phyloP scores from a whole-genome alignment of 2,113 vertebrate genomes.

The Mixornis gularis region DNA sequence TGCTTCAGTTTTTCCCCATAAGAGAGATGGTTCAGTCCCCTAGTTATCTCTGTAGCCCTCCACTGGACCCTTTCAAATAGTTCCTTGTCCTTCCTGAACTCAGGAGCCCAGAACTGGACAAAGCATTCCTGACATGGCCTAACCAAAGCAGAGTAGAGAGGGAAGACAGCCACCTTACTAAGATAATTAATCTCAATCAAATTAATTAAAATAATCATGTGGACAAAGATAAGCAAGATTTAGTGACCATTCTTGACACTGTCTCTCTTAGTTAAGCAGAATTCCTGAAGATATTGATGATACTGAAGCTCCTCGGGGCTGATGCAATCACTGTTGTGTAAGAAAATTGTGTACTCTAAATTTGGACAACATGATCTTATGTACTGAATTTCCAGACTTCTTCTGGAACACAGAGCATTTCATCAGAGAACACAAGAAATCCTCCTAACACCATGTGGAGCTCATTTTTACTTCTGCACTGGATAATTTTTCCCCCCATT shows the following conservation, averaged over 20 bases:
- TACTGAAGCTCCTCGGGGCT: background rate
- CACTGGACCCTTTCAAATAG: background rate
- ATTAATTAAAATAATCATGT: conserved; percentile 37
- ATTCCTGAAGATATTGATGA: conserved; percentile 29
- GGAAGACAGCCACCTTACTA: background rate
- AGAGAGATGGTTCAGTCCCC: background rate
- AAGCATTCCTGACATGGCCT: background rate
- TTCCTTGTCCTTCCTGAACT: background rate
- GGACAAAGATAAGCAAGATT: conserved; percentile 35
- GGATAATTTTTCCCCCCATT: rapidly evolving
- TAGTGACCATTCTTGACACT: conserved; percentile 32
- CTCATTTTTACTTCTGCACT: background rate
- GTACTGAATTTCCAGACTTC: background rate
- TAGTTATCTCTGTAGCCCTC: background rate
- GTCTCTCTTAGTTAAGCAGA: conserved; percentile 17
- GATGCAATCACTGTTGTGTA: background rate
- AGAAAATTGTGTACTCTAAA: background rate
- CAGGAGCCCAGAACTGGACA: background rate
- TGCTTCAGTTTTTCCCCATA: background rate
- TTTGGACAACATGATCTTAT: background rate
- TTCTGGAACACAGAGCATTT: background rate
- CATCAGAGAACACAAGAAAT: background rate
- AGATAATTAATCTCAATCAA: conserved; percentile 45
- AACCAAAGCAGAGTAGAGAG: background rate
- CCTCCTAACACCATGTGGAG: background rate